A percentile compares a stretch with the other conserved stretches of the same genome.
Conservation (phyloP, 37 sponge, comb jelly and placozoan genomes). For the Ianthella basta region DNA sequence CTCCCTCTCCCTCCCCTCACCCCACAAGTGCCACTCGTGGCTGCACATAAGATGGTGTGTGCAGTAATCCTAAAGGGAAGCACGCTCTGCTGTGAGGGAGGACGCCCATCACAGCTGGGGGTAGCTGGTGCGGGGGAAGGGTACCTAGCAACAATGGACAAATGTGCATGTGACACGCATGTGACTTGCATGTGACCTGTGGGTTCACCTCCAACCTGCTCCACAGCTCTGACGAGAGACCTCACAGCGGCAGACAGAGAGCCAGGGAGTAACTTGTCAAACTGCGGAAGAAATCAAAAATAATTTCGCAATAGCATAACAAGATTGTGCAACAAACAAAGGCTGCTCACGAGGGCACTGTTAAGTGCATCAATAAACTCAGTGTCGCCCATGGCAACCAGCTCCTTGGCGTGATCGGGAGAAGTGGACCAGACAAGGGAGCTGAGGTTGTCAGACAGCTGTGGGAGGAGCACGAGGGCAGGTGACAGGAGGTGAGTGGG, state of each 20-base stretch:
- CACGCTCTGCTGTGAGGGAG: slow-evolving; percentile 38
- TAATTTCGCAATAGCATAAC: background rate
- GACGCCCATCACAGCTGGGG: slow-evolving; percentile 50
- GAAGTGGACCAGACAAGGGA: slow-evolving; percentile 83
- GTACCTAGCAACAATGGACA: background rate
- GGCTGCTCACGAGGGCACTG: slow-evolving; percentile 62
- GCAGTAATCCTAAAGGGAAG: slow-evolving; percentile 62
- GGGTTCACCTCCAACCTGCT: background rate
- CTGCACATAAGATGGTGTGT: slow-evolving; percentile 58
- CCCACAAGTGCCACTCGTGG: slow-evolving; percentile 77
- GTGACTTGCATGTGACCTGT: background rate
- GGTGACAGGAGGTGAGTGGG: background rate
- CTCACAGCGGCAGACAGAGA: background rate
- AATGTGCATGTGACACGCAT: slow-evolving; percentile 28
- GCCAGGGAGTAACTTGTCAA: slow-evolving; percentile 12
- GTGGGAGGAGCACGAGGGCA: background rate
- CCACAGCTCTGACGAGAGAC: slow-evolving; percentile 9
- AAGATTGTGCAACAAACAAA: background rate
- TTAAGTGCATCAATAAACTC: slow-evolving; percentile 70
- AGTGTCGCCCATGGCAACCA: slow-evolving; percentile 52
- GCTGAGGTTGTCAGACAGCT: slow-evolving; percentile 52
- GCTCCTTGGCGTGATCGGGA: slow-evolving; percentile 61
- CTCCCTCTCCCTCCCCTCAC: slow-evolving; percentile 27
- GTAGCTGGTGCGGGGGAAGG: slow-evolving; percentile 29
- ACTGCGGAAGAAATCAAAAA: slow-evolving; percentile 18